phyloP scores from a whole-genome alignment of 2,797 vertebrate genomes.

The Eupleurogrammus muticus region DNA sequence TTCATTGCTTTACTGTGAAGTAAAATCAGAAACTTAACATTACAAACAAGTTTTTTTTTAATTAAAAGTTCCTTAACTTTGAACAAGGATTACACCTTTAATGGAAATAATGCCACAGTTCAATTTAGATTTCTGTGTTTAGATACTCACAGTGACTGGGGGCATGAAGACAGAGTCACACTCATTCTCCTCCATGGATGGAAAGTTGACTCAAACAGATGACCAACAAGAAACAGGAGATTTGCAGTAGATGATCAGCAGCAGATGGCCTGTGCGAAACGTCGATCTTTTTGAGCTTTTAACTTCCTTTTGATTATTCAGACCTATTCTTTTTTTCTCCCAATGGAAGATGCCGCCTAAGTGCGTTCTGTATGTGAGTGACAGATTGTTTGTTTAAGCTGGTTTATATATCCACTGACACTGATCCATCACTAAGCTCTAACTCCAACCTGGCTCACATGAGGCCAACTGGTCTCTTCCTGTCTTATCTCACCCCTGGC shows the following conservation, averaged over 20 bases:
- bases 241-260: neutral
- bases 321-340: neutral
- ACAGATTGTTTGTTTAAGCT: constrained; percentile 57
- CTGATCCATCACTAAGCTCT: constrained; percentile 73
- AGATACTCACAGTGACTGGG: constrained; percentile 79
- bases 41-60: neutral
- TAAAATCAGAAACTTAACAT: neutral
- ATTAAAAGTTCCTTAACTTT: constrained; percentile 2
- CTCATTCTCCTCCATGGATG: constrained; percentile 75
- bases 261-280: neutral
- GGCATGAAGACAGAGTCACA: constrained; percentile 74
- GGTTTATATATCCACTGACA: constrained; percentile 70
- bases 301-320: neutral
- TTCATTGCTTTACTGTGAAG: neutral
- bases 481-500: constrained; percentile 73
- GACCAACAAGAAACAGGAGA: neutral
- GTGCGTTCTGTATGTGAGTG: constrained; percentile 21
- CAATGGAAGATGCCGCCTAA: neutral
- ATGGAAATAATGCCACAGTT: neutral
- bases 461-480: constrained; percentile 55
- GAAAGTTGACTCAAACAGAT: neutral
- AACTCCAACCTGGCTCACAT: constrained; percentile 51
- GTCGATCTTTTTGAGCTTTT: constrained; percentile 2
- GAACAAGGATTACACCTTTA: neutral
- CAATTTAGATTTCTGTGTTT: neutral